These are phyloP conservation scores for Nipponacmea schrenckii DNA, from an alignment of 2,888 invertebrate species.

Conservation along the genomic window DNA sequence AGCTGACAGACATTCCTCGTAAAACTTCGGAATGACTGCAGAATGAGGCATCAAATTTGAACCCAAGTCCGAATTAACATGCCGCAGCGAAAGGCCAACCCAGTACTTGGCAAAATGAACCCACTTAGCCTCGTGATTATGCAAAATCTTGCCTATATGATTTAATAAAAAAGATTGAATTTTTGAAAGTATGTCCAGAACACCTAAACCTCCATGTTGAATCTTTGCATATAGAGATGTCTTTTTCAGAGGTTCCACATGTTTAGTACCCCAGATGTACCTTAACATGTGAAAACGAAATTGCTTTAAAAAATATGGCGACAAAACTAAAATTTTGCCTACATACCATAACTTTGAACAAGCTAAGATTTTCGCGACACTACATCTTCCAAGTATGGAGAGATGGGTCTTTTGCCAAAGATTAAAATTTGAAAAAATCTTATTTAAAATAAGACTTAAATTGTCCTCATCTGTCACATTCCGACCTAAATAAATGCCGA, in stretches of 20 bases:
- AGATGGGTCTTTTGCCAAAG: slow-evolving; percentile 14
- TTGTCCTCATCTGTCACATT: no score
- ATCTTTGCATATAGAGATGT: slow-evolving; percentile 19
- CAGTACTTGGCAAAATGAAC: slow-evolving; percentile 21
- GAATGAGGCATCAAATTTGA: no score
- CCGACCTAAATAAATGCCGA: no score
- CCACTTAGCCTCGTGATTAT: slow-evolving; percentile 22
- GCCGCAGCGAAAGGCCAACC: slow-evolving; percentile 22
- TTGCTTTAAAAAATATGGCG: no score
- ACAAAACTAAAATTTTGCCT: no score
- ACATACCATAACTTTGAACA: no score
- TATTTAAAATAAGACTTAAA: no score
- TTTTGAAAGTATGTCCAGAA: slow-evolving; percentile 19
- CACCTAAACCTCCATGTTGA: slow-evolving; percentile 23
- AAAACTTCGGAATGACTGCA: no score
- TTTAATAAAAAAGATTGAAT: slow-evolving; percentile 16
- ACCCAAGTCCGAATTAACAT: slow-evolving; percentile 14
- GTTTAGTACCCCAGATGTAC: neutral
- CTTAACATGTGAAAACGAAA: slow-evolving; percentile 2
- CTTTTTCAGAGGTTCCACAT: slow-evolving; percentile 11
- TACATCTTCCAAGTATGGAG: neutral
- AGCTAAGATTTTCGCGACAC: no score
- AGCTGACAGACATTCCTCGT: slow-evolving; percentile 10
- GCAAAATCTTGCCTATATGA: slow-evolving; percentile 24
- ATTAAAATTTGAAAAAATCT: slow-evolving; percentile 26